Conservation (phyloP, 2,888 invertebrate genomes). For the Dryadula phaetusa region DNA sequence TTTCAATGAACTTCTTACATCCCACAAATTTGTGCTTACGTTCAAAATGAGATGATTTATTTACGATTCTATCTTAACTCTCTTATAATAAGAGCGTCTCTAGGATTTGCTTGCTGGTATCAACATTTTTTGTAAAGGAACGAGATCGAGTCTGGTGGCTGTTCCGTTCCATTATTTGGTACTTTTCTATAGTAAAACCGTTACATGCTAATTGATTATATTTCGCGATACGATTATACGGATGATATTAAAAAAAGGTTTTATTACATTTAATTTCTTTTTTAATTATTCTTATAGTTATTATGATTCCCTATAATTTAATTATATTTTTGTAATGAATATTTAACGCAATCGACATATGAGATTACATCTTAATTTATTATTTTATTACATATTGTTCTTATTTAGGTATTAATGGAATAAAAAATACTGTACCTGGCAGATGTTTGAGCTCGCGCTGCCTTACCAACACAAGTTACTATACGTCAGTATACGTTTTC, state of each 20-base stretch:
- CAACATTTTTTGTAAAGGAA: constrained; percentile 44
- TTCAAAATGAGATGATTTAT: background rate
- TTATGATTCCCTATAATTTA: background rate
- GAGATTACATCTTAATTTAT: constrained; percentile 6
- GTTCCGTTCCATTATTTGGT: constrained; percentile 53
- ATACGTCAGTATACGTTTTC: constrained; percentile 39
- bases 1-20: constrained; percentile 75
- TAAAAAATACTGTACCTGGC: constrained; percentile 74
- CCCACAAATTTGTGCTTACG: constrained; percentile 53
- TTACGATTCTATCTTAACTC: constrained; percentile 18
- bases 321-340: background rate
- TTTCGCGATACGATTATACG: background rate
- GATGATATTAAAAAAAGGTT: background rate
- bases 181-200: constrained; percentile 68
- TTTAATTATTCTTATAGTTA: background rate
- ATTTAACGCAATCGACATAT: background rate
- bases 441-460: constrained; percentile 77
- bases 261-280: background rate
- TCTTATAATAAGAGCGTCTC: constrained; percentile 9
- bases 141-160: constrained; percentile 59
- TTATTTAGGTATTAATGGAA: constrained; percentile 53
- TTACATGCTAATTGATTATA: constrained; percentile 58
- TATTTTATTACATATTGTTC: background rate
- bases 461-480: constrained; percentile 56
- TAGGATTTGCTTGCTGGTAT: background rate